These are phyloP conservation scores for Harpagifer antarcticus DNA, from an alignment of 2,797 vertebrate species.

Conservation along the genomic window DNA sequence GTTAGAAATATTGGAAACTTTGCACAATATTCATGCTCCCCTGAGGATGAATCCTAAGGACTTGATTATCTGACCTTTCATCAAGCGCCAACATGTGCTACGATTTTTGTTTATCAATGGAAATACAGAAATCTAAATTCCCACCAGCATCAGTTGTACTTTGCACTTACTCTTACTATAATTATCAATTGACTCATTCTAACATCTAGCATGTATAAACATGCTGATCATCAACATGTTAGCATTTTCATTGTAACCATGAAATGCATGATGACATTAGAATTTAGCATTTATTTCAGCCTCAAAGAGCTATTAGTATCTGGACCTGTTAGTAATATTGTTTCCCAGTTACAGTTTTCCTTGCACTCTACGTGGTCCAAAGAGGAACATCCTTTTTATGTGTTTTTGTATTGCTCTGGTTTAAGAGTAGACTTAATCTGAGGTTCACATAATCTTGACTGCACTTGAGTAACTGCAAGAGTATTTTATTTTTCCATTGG, in stretches of 20 bases:
- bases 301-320: background rate
- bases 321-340: background rate
- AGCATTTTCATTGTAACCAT: background rate
- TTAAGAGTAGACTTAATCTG: background rate
- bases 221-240: background rate
- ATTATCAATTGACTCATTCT: background rate
- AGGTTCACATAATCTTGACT: background rate
- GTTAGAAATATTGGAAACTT: too few relatives aligned
- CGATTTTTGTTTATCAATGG: too few relatives aligned
- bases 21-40: background rate
- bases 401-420: background rate
- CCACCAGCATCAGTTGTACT: too few relatives aligned
- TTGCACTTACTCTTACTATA: too few relatives aligned
- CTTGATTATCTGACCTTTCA: background rate
- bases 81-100: background rate
- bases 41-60: background rate
- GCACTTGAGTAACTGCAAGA: background rate
- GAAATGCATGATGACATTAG: too few relatives aligned
- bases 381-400: background rate
- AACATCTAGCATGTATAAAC: background rate
- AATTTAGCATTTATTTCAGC: background rate
- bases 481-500: background rate
- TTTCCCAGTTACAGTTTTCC: background rate
- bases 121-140: too few relatives aligned
- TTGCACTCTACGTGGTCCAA: background rate